Conservation (phyloP, 2,113 vertebrate genomes). For the Cromileptes altivelis region DNA sequence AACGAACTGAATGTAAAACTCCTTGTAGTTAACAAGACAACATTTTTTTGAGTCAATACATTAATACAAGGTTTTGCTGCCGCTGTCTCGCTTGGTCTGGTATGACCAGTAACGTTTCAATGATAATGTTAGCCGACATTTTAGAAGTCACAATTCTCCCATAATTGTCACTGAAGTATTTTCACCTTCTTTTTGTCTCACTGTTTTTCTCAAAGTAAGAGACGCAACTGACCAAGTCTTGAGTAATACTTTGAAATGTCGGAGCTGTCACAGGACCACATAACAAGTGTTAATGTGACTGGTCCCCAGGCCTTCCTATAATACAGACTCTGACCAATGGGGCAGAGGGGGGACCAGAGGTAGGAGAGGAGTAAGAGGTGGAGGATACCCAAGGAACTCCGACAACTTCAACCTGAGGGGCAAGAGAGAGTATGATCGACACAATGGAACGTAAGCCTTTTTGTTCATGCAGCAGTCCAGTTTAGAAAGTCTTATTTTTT, state of each 20-base stretch:
- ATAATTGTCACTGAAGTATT: not conserved
- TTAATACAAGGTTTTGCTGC: not conserved
- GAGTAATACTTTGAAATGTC: not conserved
- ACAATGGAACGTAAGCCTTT: constrained; percentile 85
- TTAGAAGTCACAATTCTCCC: not conserved
- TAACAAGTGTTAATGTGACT: not conserved
- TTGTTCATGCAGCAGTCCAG: not conserved
- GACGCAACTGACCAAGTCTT: not conserved
- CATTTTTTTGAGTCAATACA: not conserved
- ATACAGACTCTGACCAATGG: constrained; percentile 80
- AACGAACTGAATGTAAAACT: too few species aligned
- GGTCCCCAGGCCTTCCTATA: constrained; percentile 71
- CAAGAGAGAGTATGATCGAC: constrained; percentile 89
- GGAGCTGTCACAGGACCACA: not conserved
- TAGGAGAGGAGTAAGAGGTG: constrained; percentile 84
- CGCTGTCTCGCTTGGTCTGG: too few species aligned
- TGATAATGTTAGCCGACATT: not conserved
- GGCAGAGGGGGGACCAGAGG: constrained; percentile 75
- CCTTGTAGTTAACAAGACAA: too few species aligned
- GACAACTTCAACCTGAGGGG: constrained; percentile 86
- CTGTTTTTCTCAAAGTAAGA: not conserved
- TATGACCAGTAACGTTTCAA: not conserved
- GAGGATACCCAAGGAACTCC: constrained; percentile 73
- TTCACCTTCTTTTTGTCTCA: not conserved
- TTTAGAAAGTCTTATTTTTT: not conserved